Conservation (phyloP, 2,113 vertebrate genomes). For the Ctenodactylus gundi region DNA sequence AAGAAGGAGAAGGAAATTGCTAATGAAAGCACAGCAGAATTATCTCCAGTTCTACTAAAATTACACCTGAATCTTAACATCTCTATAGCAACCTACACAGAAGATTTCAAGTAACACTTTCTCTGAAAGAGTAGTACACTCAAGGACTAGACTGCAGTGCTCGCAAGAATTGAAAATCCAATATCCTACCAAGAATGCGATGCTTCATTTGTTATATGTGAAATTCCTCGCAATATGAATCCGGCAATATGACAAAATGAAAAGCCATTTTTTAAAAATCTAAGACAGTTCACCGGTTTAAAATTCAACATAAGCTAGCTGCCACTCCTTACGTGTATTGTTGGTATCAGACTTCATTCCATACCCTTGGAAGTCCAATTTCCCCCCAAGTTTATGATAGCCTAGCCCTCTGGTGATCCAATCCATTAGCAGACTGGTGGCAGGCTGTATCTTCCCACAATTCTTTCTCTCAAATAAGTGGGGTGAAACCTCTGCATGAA, state of each 20-base stretch:
- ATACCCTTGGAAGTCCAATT: slow-evolving; percentile 31
- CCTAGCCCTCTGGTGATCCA: background rate
- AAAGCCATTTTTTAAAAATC: slow-evolving; percentile 20
- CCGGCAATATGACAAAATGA: background rate
- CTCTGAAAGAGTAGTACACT: background rate
- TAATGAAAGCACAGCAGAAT: background rate
- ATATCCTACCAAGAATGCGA: background rate
- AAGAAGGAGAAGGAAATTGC: background rate
- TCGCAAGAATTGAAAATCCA: background rate
- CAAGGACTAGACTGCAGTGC: background rate
- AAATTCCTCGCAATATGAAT: slow-evolving; percentile 18
- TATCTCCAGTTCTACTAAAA: background rate
- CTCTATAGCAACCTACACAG: background rate
- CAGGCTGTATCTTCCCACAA: slow-evolving; percentile 23
- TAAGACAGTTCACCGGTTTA: background rate
- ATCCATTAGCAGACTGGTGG: background rate
- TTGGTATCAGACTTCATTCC: slow-evolving; percentile 33
- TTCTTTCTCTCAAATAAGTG: slow-evolving; percentile 54
- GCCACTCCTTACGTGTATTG: background rate
- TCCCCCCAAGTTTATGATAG: slow-evolving; percentile 43
- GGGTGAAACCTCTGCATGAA: slow-evolving; percentile 49
- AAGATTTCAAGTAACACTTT: background rate
- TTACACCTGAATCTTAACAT: slow-evolving; percentile 35
- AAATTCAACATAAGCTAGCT: background rate
- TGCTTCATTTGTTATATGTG: slow-evolving; percentile 16